Conservation (phyloP, 2,113 vertebrate genomes). For the Craseonycteris thonglongyai region DNA sequence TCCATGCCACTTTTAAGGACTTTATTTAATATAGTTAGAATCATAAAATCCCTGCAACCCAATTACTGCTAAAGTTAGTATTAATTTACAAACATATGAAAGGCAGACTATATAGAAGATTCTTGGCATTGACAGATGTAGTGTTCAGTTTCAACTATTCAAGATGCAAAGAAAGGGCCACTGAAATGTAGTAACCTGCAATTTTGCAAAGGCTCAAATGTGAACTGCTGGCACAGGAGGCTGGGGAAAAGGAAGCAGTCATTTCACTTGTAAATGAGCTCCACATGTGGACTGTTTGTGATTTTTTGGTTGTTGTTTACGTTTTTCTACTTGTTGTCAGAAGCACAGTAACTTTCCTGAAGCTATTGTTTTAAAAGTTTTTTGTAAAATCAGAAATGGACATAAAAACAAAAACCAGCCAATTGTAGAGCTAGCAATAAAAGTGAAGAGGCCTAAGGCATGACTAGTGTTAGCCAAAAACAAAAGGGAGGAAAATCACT, state of each 20-base stretch:
- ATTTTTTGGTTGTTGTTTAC: neutral
- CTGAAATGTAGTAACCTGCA: neutral
- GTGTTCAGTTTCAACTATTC: neutral
- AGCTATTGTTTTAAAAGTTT: neutral
- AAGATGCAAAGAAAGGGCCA: neutral
- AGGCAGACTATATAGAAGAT: neutral
- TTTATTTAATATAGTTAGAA: neutral
- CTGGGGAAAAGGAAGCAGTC: neutral
- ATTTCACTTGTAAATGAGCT: neutral
- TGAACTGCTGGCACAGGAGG: neutral
- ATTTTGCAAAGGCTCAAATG: neutral
- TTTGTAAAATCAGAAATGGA: neutral
- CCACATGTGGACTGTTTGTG: neutral
- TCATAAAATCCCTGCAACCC: neutral
- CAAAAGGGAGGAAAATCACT: neutral
- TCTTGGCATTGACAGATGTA: neutral
- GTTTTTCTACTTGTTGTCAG: neutral
- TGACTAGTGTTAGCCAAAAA: neutral
- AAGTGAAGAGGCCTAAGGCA: neutral
- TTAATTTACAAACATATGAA: constrained; percentile 8
- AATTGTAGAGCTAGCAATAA: neutral
- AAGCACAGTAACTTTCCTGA: constrained; percentile 29
- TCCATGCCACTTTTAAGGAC: neutral
- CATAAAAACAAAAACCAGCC: neutral
- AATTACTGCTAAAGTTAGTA: neutral